Conservation (phyloP, 2,113 vertebrate species). For the Nycticorax nycticorax region DNA sequence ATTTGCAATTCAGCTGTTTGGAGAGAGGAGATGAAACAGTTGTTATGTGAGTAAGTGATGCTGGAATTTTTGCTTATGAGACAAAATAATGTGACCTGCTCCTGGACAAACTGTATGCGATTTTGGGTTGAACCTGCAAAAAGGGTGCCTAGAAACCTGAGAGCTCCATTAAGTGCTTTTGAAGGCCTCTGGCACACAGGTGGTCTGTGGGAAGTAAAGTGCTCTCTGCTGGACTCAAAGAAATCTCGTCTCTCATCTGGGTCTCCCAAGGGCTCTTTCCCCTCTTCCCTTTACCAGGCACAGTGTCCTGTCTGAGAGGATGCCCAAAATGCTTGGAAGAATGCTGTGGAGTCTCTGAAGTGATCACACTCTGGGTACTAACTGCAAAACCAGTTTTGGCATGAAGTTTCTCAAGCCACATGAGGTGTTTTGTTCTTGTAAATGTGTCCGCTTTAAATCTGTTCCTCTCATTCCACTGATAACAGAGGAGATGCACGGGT, state of each 20-base stretch:
- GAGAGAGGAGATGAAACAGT: neutral
- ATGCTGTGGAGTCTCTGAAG: neutral
- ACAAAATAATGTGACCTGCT: neutral
- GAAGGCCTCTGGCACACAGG: neutral
- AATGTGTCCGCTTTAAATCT: fast-evolving
- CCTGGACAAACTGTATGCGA: neutral
- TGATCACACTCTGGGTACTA: neutral
- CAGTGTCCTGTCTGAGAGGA: neutral
- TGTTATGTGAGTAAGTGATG: neutral
- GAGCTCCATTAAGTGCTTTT: neutral
- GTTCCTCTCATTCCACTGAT: neutral
- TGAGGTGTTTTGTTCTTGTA: neutral
- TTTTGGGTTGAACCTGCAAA: neutral
- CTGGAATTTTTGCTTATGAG: neutral
- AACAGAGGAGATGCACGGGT: neutral
- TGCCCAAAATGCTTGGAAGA: neutral
- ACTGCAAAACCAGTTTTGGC: neutral
- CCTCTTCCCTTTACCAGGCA: neutral
- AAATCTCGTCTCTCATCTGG: neutral
- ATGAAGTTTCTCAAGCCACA: neutral
- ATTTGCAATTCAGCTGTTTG: neutral
- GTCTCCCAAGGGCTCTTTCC: neutral
- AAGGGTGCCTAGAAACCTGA: neutral
- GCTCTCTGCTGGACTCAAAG: neutral
- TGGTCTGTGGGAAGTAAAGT: neutral